A percentile compares a stretch with the other conserved stretches of the same genome.
phyloP scores from a whole-genome alignment of 2,797 vertebrate species.

The Rhodeus uyekii region DNA sequence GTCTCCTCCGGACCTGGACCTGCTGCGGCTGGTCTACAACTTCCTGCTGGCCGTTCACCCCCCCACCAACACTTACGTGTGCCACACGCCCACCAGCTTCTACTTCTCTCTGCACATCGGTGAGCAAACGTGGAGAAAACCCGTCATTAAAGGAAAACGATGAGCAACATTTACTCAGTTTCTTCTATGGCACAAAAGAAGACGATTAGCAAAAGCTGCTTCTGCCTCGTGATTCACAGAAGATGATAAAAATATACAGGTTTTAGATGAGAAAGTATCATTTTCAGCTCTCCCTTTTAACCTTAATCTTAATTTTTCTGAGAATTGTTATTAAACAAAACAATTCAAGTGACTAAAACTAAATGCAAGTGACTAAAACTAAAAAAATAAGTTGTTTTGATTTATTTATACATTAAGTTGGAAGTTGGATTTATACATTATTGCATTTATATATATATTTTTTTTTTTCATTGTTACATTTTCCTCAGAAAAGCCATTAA shows the following conservation, averaged over 20 bases:
- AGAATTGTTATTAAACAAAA: background rate
- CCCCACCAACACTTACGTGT: conserved; percentile 97
- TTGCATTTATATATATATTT: no score
- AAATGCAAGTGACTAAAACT: background rate
- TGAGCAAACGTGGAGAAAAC: conserved; percentile 63
- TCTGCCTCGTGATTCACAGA: background rate
- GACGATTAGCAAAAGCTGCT: background rate
- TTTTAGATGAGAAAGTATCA: background rate
- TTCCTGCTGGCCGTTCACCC: conserved; percentile 97
- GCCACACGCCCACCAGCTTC: conserved; percentile 96
- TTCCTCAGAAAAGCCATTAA: no score
- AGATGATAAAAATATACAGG: background rate
- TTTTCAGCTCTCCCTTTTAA: background rate
- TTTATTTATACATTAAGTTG: no score
- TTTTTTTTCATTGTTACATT: no score
- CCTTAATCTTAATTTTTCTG: background rate
- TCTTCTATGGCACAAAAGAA: no score
- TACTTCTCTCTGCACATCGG: conserved; percentile 96
- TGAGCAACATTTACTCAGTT: no score
- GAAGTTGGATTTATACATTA: no score
- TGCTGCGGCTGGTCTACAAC: conserved; percentile 90
- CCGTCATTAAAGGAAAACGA: background rate
- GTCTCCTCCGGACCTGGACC: conserved; percentile 93
- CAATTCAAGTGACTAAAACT: background rate
- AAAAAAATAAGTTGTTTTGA: background rate